Base-by-base conservation (phyloP, 2,888 invertebrate genomes). In the Caenorhabditis afra region DNA sequence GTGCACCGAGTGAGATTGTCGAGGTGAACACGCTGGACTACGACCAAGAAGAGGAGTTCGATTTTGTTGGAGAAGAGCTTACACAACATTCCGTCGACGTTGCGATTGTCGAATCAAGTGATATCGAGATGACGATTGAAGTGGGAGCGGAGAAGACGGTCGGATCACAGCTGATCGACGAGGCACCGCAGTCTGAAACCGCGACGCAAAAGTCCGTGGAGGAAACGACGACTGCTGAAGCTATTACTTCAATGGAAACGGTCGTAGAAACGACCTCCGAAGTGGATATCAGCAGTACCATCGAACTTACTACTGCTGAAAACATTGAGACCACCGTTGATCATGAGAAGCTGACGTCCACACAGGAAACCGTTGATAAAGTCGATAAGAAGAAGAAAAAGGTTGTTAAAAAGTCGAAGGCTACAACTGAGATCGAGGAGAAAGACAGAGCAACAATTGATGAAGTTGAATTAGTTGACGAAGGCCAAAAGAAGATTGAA, bases 21-120 rank as follows among this genome's bases (percentile, higher is more conserved):
- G 84, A 84, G 47, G 79, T 81, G 8, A 71, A 79, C 22, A 82
- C 81, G 2, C 39, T 80, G 45, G 74, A 75, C 52, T 73, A 79
- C 37, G 79, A 79, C 50, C 61, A 65, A 44, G 75, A 75, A 14
- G 66, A 75, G 20, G 37, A 12, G 18, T 75, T 70, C 29, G 79
- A 79, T 12, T 79, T 79, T 44, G 12, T 67, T 12, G 77, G 73
- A 44, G 81, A 71, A 53, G 80, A 82, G 41, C 74, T 62, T 35
- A 22, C 39, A 1, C 47, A 10, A 10, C 37, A 29, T 16, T 1
- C 22, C 8, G n/a, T 20, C 12, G 45, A 65, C 12, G 35, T 23
- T 50, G 11, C 23, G 35, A n/a, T 61, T 0, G 16, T 55, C 47
- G 62, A 71, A 35, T 22, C 57, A 12, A 64, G 41, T 45, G 59